Evolutionary conservation across 2,888 invertebrate species (phyloP), one percentile per base, ranked within the genome.

Genomic region (Drosophila mayaguana): DNA sequence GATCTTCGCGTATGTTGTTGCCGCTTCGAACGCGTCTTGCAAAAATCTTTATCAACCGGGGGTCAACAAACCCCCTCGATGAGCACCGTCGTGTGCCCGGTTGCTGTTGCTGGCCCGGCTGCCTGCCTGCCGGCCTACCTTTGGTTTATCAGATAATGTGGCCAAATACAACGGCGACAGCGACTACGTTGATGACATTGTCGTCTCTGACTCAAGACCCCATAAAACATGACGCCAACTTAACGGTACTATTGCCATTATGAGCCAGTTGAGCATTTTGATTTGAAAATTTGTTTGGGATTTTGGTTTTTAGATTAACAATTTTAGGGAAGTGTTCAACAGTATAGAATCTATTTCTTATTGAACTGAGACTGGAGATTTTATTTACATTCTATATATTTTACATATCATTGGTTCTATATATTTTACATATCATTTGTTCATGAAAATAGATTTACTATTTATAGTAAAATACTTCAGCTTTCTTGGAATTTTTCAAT

Each of bases 1-100:
- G 83, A 87, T 83, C 88, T 87, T 72, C 83, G 83, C 82, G 85
- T 71, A 85, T 75, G 72, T 78, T 71, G 72, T 77, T 61, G 64
- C 43, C 70, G 71, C 63, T 57, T 83, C 71, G 66, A 77, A 75
- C 46, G 66, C 69, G 64, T 69, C 67, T 63, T 72, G 74, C 69
- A 79, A 73, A 85, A 86, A 88, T 88, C 87, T 80, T 86, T 89
- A 86, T 86, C 89, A 81, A 72, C 71, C 34, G 32, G 32, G 70
- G 89, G 80, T 88, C 87, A 88, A 86, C 87, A 83, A 88, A 87
- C 84, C 83, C 66, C 55, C 59, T 40, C 51, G 20, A 59, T 38
- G 48, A 43, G 51, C 57, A 50, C 40, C 38, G 42, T 72, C 66
- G 43, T 56, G 20, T 56, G 55, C 28, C 55, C 11, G 38, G 9